Base-by-base conservation (phyloP, 2,113 vertebrate species). In the Menidia beryllina region DNA sequence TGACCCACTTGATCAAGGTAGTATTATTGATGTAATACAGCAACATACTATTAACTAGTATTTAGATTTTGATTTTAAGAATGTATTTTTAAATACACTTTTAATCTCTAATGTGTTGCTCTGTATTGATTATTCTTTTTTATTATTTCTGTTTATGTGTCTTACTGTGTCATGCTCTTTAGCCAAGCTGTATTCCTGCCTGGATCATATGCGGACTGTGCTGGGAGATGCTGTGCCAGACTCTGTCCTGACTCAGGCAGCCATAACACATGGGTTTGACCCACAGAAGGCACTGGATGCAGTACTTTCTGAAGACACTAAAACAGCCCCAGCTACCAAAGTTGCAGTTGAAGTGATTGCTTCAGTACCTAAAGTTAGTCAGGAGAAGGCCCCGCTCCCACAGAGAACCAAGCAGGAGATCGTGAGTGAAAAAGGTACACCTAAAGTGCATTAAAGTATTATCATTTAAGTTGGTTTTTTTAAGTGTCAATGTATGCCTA, bases 161-260 rank as follows among this genome's bases (percentile, higher is more conserved):
- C n/a, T 66, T 20, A 38, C 0, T 70, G 24, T 74, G 2, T 58
- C 58, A 24, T 72, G 21, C 36, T 82, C 23, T 54, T 7, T 50
- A 98, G 97, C 94, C 48, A 94, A 89, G 81, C 93, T 99, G 80
- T 95, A 93, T 91, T 97, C 96, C 10, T 99, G 97, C 88, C 94
- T 99, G 92, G 96, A 97, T 86, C 95, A 96, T 63, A 97, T 99
- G 97, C 94, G 95, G 83, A 89, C 96, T 62, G 94, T 98, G 52
- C 87, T 98, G 67, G 96, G 96, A 78, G 96, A 97, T 36, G 86
- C 95, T 4, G 62, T 97, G 61, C 91, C 95, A 14, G 96, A 98
- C 50, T 93, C 95, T 14, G 73, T 92, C 47, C 89, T 99, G 89
- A 93, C 91, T 69, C 92, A 97, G 89, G 96, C 96, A 38, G 91